Percentiles rank a stretch among this genome's conserved stretches.
Evolutionary conservation across 2,888 invertebrate genomes (phyloP).

Genomic region (Hyles lineata): DNA sequence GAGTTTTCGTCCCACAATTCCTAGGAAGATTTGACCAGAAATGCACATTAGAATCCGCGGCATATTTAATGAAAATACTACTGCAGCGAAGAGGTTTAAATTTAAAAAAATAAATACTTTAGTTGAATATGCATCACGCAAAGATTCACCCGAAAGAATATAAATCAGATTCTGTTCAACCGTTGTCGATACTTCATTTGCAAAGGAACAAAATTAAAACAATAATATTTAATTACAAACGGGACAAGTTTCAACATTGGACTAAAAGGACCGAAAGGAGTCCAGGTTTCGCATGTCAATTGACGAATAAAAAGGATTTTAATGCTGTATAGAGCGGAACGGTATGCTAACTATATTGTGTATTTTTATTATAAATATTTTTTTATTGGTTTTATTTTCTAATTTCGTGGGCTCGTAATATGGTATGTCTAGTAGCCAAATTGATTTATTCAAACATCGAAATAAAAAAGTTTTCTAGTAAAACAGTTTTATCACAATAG

Average conservation of each 20-base stretch:
- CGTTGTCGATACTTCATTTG: constrained; percentile 13
- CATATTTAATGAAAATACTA: background rate
- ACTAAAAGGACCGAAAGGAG: constrained; percentile 48
- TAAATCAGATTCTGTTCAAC: constrained; percentile 11
- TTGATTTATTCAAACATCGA: too few relatives aligned
- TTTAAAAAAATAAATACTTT: background rate
- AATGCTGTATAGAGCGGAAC: constrained; percentile 17
- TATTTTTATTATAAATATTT: background rate
- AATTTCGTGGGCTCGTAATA: too few relatives aligned
- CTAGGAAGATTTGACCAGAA: too few relatives aligned
- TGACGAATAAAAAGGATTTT: constrained; percentile 42
- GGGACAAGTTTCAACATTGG: constrained; percentile 29
- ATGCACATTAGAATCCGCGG: too few relatives aligned
- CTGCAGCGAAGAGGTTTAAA: too few relatives aligned
- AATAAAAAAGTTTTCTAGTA: too few relatives aligned
- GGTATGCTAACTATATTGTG: constrained; percentile 36
- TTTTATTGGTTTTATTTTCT: too few relatives aligned
- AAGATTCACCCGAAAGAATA: background rate
- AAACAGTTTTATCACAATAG: too few relatives aligned
- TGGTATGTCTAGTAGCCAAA: too few relatives aligned
- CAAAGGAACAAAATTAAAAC: constrained; percentile 20
- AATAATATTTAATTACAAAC: constrained; percentile 41
- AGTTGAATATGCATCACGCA: background rate
- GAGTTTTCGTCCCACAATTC: too few relatives aligned
- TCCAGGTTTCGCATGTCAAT: constrained; percentile 53